Evolutionary conservation across 2,888 invertebrate species (phyloP), one percentile per base, ranked within the genome.

Genomic region (Saturnia pavonia): DNA sequence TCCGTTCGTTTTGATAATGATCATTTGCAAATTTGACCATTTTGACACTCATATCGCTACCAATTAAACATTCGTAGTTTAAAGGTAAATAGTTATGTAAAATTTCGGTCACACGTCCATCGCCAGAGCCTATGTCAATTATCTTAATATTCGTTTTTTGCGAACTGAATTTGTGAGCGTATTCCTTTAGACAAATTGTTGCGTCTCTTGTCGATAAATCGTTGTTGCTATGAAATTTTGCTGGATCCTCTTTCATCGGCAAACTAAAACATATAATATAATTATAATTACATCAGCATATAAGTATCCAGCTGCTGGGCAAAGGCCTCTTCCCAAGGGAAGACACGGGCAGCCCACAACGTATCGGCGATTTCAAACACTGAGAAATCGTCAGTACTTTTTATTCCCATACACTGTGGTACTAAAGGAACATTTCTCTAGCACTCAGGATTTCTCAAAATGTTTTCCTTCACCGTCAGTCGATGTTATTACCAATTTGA

Each of bases 61-160:
- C 67, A 14, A 66, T 40, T 1, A 73, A 14, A 16, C 43, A 8
- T 34, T 70, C 68, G 14, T 69, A 68, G 27, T 70, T 27, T 8
- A 34, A n/a, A 12, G 73, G 73, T 40, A 73, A 16, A 54, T 45
- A 69, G 22, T 19, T 51, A 22, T 63, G 40, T 42, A 73, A 27
- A 69, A 71, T 71, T 1, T 54, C 6, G 19, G 74, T 73, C n/a
- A 75, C 70, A 63, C 70, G 51, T 4, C 75, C 75, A 45, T 74
- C 75, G 14, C 71, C 74, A 48, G 73, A 71, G 6, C 74, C 75
- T 4, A 75, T 68, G 40, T 75, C 75, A n/a, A 74, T 22, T 14
- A 70, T n/a, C 25, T 40, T 69, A 12, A 40, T 27, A 6, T 66
- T 43, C 6, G 22, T 63, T 68, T 69, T 42, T 34, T 42, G 42